Percentiles rank a stretch among this genome's conserved stretches.
Evolutionary conservation across 2,113 vertebrate genomes (phyloP).

Genomic region (Ifrita kowaldi): DNA sequence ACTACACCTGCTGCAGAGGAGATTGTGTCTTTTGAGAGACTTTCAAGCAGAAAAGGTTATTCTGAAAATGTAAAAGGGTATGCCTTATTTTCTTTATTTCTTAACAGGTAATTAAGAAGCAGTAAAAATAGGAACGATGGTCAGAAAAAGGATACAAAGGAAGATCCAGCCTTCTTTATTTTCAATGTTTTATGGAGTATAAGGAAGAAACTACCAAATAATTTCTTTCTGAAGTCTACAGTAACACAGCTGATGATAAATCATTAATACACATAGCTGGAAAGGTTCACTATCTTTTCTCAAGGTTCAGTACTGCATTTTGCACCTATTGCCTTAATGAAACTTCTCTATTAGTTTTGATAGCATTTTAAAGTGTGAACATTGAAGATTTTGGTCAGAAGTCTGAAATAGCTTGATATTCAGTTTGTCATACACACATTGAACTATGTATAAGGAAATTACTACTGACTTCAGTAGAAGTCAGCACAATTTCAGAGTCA

Average conservation of each 20-base stretch:
- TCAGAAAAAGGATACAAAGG: not conserved
- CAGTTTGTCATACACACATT: not conserved
- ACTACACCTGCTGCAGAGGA: constrained; percentile 85
- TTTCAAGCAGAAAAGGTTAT: constrained; percentile 78
- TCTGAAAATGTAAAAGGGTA: constrained; percentile 68
- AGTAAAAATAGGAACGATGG: not conserved
- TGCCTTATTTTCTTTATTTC: constrained; percentile 61
- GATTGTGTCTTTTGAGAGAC: constrained; percentile 78
- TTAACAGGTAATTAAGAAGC: constrained; percentile 50
- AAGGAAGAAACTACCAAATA: not conserved
- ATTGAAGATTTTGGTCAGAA: not conserved
- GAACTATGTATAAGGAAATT: not conserved
- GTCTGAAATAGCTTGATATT: not conserved
- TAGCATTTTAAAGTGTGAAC: not conserved
- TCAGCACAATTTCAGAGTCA: not conserved
- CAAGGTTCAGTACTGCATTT: not conserved
- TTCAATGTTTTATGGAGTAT: not conserved
- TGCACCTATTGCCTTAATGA: not conserved
- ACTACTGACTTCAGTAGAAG: not conserved
- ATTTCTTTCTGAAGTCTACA: not conserved
- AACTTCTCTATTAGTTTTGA: not conserved
- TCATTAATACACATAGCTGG: not conserved
- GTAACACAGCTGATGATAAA: not conserved
- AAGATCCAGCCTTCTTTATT: not conserved
- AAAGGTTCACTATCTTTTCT: not conserved